Evolutionary conservation across 2,888 invertebrate species (phyloP).

Genomic region (Nymphalis urticae): DNA sequence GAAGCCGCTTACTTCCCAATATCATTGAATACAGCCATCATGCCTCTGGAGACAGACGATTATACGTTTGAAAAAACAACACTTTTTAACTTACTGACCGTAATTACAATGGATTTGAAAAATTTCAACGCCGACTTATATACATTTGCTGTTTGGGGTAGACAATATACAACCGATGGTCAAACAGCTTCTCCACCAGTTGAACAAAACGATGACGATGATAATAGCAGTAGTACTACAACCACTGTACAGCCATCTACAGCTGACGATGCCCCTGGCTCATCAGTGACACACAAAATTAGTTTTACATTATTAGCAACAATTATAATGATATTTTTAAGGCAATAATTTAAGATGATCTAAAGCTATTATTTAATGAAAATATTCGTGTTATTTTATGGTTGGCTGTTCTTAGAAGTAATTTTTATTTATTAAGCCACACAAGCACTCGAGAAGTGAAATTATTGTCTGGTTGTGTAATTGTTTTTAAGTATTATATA

Average conservation of each 20-base stretch:
- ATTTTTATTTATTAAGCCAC: too few species aligned
- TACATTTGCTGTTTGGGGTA: constrained; percentile 78
- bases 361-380: not conserved
- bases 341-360: not conserved
- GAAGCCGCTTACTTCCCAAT: constrained; percentile 74
- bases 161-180: constrained; percentile 72
- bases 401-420: too few species aligned
- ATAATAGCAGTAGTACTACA: not conserved
- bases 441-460: too few species aligned
- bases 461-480: too few species aligned
- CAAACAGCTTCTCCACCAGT: constrained; percentile 51
- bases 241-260: constrained; percentile 6
- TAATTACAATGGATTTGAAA: constrained; percentile 49
- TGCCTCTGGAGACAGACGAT: constrained; percentile 68
- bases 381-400: not conserved
- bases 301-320: constrained; percentile 13
- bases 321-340: constrained; percentile 1
- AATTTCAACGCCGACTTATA: constrained; percentile 61
- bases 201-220: constrained; percentile 13
- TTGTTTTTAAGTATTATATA: too few species aligned
- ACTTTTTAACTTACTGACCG: constrained; percentile 39
- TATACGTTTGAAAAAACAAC: constrained; percentile 50
- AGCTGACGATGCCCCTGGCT: not conserved
- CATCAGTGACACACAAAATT: constrained; percentile 12
- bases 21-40: constrained; percentile 70